phyloP scores from a whole-genome alignment of 2,113 vertebrate genomes.

The Centrocercus urophasianus region DNA sequence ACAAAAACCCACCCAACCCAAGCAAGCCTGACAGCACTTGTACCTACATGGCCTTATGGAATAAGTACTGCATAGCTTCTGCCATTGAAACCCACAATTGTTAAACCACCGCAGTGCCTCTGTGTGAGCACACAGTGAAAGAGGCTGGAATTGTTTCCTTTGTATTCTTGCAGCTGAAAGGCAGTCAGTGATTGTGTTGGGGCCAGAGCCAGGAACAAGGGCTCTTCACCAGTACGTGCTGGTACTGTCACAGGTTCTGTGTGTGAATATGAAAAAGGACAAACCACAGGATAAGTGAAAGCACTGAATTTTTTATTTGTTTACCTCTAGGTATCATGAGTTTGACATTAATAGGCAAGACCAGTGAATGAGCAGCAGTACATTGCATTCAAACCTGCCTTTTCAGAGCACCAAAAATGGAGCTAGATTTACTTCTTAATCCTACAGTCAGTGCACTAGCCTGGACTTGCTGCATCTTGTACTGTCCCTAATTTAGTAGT shows the following conservation, averaged over 20 bases:
- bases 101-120: not conserved
- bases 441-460: constrained; percentile 68
- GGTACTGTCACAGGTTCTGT: accelerated
- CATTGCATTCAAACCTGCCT: constrained; percentile 67
- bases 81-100: not conserved
- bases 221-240: not conserved
- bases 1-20: not conserved
- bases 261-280: not conserved
- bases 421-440: constrained; percentile 71
- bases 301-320: constrained; percentile 79
- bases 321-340: constrained; percentile 76
- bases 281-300: constrained; percentile 69
- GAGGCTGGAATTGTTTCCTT: not conserved
- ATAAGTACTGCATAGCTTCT: not conserved
- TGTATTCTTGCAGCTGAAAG: not conserved
- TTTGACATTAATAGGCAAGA: constrained; percentile 78
- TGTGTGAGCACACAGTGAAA: not conserved
- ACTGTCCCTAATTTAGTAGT: constrained; percentile 77
- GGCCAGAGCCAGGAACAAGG: not conserved
- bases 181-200: accelerated
- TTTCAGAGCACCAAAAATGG: constrained; percentile 79
- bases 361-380: constrained; percentile 78
- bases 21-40: not conserved
- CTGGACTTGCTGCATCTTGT: constrained; percentile 75
- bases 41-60: not conserved